Evolutionary conservation across 2,113 vertebrate species (phyloP), one percentile per base, ranked within the genome.

Genomic region (Entomyzon cyanotis): DNA sequence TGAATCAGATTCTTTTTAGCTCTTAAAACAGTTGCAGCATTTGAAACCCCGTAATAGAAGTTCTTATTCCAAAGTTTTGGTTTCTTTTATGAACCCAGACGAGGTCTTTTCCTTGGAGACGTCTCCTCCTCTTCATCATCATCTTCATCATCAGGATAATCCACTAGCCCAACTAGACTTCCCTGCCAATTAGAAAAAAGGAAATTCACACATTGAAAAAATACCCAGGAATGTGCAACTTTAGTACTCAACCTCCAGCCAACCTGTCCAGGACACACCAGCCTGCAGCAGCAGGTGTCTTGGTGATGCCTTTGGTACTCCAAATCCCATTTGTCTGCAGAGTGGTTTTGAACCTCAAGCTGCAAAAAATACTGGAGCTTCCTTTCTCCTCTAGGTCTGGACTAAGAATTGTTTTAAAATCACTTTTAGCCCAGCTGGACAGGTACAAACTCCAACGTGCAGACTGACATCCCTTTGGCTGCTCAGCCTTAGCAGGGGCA

Each of bases 91-190:
- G 99, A 99, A 97, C 99, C 99, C 93, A 99, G 98, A 69, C 99
- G 99, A 96, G 99, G 98, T 97, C 99, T 98, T 97, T 99, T 99
- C 91, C 99, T 98, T 56, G 99, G 99, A 80, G 99, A 98, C 56
- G 99, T 98, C 81, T 99, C 99, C 93, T 98, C 99, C 47, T 99
- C 99, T 65, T 99, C 99, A 7, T 99, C 99, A 11, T 99, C 99
- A 0, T 99, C 98, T 97, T 99, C 99, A 79, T 99, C 99, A 46
- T 99, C 99, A 58, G 99, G 99, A 95, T 99, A 99, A 98, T 99
- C 99, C 97, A 99, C 99, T 87, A 99, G 98, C 75, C 99, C 99
- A 71, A 99, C 99, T 86, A 99, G 97, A 96, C 98, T 98, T 64
- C 98, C 98, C 99, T 99, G 95, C 52, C 88, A 81, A 95, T 89